Evolutionary conservation across 1,140 invertebrate species (phyloP), one percentile per base, ranked within the genome.

Genomic region (Ylistrum balloti): DNA sequence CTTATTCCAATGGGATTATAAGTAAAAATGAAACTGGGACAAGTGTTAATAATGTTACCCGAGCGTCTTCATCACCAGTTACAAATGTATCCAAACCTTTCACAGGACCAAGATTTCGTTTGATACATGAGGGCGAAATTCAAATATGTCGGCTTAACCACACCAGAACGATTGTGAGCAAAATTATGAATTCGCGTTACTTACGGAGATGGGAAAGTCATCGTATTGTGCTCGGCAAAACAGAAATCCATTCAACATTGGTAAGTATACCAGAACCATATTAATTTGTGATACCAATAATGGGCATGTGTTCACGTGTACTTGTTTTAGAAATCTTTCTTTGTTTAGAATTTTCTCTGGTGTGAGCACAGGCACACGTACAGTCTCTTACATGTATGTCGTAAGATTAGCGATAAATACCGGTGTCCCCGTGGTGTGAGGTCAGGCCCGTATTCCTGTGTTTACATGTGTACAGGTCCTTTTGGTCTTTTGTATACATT

Each of bases 131-230:
- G 90, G 98, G 98, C 0, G 97, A 98, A 89, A 97, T 98, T 33
- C 97, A 98, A 94, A 97, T 98, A 41, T 98, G 98, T 96, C 97
- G 97, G 92, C 96, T 98, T 86, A 98, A 98, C 93, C 98, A 98
- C 93, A 97, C 97, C 0, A 96, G 97, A 89, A 98, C 98, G 74
- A 97, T 98, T 74, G 97, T 98, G 89, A 98, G 97, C 95, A 98
- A 98, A 96, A 98, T 98, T 89, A 96, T 98, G 90, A 98, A 97
- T 88, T 98, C 98, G 45, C 98, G 98, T 95, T 98, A 98, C 94
- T 96, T 98, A 7, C 96, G 98, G 85, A 96, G 98, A 91, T 98
- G 98, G 98, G 98, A 98, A 95, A 97, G 97, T 56, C 98, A 98
- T 95, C 97, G 97, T 94, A 96, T 98, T 5, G 97, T 97, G 91